Evolutionary conservation across 2,797 vertebrate species (phyloP).

Genomic region (Aselliscus stoliczkanus): DNA sequence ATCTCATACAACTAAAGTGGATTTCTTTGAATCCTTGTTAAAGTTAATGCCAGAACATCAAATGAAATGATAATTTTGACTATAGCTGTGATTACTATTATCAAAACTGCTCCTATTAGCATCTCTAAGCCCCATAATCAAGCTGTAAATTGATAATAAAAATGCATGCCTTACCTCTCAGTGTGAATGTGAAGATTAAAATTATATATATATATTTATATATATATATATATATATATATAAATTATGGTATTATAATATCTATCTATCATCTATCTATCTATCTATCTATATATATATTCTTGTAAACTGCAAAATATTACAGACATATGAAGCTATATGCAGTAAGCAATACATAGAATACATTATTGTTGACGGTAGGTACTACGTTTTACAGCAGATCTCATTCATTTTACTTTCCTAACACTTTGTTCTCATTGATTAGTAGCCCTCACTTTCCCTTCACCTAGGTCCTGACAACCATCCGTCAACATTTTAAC

Average conservation of each 20-base stretch:
- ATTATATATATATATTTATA: background rate
- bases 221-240: no score
- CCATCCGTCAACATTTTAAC: background rate
- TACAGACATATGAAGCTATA: background rate
- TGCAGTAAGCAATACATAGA: background rate
- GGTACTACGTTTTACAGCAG: background rate
- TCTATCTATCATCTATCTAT: no score
- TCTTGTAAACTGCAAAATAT: background rate
- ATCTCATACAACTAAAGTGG: background rate
- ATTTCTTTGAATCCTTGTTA: background rate
- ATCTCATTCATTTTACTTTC: background rate
- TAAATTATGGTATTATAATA: no score
- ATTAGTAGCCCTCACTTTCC: background rate
- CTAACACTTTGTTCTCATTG: background rate
- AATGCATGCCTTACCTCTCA: background rate
- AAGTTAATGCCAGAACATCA: background rate
- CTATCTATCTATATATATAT: no score
- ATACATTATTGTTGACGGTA: background rate
- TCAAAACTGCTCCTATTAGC: background rate
- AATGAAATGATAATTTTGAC: background rate
- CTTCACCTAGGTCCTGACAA: background rate
- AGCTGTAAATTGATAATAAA: background rate
- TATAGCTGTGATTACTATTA: background rate
- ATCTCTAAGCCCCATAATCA: background rate
- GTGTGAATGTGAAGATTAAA: background rate